Percentiles rank a stretch among this genome's conserved stretches.
Conservation (phyloP, 1,140 invertebrate genomes). For the Prorops nasuta region DNA sequence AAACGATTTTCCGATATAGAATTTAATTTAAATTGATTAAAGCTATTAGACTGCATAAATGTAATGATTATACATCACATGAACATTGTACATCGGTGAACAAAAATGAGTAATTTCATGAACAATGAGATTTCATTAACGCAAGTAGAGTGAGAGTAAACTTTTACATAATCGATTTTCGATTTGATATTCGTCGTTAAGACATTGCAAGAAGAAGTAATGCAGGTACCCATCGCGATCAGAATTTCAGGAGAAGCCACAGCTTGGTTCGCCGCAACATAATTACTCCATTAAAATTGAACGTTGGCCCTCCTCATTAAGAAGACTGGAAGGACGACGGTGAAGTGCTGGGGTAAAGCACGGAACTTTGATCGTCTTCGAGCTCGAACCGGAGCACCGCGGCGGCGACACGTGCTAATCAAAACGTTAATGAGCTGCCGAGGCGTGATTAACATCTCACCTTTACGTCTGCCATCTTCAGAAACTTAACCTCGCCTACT, state of each 20-base stretch:
- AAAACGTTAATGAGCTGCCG: constrained; percentile 40
- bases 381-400: constrained; percentile 11
- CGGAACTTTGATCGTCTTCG: constrained; percentile 31
- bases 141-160: no score
- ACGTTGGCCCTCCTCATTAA: constrained; percentile 24
- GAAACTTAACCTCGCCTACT: constrained; percentile 13
- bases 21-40: no score
- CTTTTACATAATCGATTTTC: no score
- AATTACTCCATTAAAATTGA: constrained; percentile 31
- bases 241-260: constrained; percentile 3
- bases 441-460: constrained; percentile 34
- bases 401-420: constrained; percentile 29
- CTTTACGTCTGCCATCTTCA: constrained; percentile 20
- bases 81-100: no score
- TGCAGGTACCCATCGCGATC: background rate
- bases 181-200: no score
- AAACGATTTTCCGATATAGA: no score
- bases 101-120: no score
- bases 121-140: no score
- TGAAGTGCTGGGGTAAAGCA: constrained; percentile 19
- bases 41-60: no score
- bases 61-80: no score
- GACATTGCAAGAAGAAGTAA: background rate
- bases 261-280: constrained; percentile 6
- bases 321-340: constrained; percentile 14